These are phyloP conservation scores for Artibeus lituratus DNA, from an alignment of 2,797 vertebrate genomes.

Conservation along the genomic window DNA sequence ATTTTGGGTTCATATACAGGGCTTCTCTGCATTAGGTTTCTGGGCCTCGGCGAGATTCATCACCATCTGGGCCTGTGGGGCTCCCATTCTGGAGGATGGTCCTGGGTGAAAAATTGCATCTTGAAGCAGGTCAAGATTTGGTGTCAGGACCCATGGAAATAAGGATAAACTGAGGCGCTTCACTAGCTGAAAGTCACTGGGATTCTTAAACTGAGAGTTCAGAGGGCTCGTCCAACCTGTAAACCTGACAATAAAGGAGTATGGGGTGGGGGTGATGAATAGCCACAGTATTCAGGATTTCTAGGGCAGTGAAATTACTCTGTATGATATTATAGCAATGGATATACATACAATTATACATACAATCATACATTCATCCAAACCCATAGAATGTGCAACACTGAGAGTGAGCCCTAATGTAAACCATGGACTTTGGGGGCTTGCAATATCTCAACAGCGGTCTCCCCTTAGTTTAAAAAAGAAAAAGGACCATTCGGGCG, in stretches of 20 bases:
- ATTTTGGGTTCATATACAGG: too few relatives aligned
- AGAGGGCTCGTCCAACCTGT: not conserved
- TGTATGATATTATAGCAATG: not conserved
- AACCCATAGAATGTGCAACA: not conserved
- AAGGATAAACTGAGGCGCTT: not conserved
- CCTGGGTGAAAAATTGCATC: not conserved
- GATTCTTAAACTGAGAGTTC: not conserved
- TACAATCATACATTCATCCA: not conserved
- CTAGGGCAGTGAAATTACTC: not conserved
- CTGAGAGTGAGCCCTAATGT: not conserved
- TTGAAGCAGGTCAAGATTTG: not conserved
- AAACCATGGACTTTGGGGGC: not conserved
- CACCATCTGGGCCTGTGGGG: not conserved
- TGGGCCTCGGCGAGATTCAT: not conserved
- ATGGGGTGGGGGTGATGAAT: not conserved
- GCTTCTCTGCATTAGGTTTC: not conserved
- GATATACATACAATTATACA: too few relatives aligned
- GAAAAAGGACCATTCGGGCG: not conserved
- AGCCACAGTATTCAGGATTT: not conserved
- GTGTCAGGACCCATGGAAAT: not conserved
- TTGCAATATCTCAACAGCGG: not conserved
- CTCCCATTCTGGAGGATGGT: not conserved
- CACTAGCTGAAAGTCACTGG: not conserved
- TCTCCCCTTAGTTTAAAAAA: not conserved
- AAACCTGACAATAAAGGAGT: not conserved